These are phyloP conservation scores for Mya arenaria DNA, from an alignment of 1,140 invertebrate genomes.

Conservation along the genomic window DNA sequence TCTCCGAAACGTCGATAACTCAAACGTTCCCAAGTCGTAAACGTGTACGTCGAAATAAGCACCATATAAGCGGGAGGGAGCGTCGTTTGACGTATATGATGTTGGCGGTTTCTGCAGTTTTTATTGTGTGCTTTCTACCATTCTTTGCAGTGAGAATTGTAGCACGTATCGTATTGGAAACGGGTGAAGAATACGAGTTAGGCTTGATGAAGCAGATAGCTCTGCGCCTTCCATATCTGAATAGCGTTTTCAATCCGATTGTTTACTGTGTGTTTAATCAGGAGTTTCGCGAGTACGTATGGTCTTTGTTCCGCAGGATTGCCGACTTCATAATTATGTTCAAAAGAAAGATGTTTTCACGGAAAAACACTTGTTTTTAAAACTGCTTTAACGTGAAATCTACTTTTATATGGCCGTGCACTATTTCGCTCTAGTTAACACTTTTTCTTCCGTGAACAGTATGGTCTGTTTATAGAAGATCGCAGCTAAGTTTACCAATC, in stretches of 20 bases:
- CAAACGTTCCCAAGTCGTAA: neutral
- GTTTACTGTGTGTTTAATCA: neutral
- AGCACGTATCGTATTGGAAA: neutral
- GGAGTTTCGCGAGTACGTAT: neutral
- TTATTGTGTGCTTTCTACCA: neutral
- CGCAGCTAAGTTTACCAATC: too few relatives aligned
- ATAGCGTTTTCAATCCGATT: conserved; percentile 6
- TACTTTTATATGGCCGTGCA: too few relatives aligned
- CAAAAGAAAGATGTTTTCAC: too few relatives aligned
- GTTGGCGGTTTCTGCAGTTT: neutral
- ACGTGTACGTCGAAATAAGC: neutral
- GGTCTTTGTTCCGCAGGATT: too few relatives aligned
- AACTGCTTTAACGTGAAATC: too few relatives aligned
- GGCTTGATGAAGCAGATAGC: neutral
- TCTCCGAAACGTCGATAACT: neutral
- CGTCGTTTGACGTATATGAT: neutral
- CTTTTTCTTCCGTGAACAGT: too few relatives aligned
- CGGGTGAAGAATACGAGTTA: neutral
- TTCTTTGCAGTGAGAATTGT: neutral
- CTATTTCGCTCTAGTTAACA: too few relatives aligned
- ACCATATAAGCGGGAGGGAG: neutral
- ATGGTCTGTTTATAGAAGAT: too few relatives aligned
- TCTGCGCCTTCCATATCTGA: neutral
- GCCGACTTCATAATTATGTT: too few relatives aligned
- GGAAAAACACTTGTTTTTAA: too few relatives aligned